A percentile compares a stretch with the other conserved stretches of the same genome.
These are phyloP conservation scores for Hyles lineata DNA, from an alignment of 2,888 invertebrate species.

Conservation along the genomic window DNA sequence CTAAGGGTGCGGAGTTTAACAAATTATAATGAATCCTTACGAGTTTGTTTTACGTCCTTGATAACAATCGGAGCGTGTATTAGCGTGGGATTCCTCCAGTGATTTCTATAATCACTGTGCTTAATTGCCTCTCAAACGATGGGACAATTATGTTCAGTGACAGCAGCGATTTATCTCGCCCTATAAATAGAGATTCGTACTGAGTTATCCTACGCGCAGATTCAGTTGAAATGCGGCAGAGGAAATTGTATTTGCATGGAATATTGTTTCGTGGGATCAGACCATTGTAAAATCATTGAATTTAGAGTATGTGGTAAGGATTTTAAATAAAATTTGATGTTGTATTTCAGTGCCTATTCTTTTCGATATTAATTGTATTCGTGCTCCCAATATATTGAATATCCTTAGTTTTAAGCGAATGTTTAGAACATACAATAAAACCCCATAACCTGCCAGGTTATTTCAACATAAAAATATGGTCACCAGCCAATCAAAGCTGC, in stretches of 20 bases:
- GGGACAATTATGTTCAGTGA: neutral
- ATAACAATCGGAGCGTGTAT: neutral
- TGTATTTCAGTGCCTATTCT: no score
- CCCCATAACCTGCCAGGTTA: no score
- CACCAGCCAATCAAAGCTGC: no score
- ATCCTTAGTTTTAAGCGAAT: no score
- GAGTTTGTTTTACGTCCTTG: neutral
- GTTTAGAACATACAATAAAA: no score
- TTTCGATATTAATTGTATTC: no score
- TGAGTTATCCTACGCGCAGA: neutral
- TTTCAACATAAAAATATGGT: no score
- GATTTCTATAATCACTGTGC: conserved; percentile 6
- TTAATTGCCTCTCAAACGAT: conserved; percentile 17
- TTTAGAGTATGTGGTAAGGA: no score
- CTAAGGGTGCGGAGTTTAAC: neutral
- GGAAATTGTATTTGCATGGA: neutral
- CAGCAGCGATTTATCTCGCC: neutral
- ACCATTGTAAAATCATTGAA: no score
- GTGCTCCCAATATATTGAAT: no score
- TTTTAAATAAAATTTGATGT: no score
- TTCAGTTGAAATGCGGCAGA: neutral
- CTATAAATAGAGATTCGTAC: neutral
- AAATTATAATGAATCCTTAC: neutral
- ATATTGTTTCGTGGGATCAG: neutral
- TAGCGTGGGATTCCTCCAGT: conserved; percentile 7